phyloP scores from a whole-genome alignment of 2,113 vertebrate species.

The Syngnathoides biaculeatus region DNA sequence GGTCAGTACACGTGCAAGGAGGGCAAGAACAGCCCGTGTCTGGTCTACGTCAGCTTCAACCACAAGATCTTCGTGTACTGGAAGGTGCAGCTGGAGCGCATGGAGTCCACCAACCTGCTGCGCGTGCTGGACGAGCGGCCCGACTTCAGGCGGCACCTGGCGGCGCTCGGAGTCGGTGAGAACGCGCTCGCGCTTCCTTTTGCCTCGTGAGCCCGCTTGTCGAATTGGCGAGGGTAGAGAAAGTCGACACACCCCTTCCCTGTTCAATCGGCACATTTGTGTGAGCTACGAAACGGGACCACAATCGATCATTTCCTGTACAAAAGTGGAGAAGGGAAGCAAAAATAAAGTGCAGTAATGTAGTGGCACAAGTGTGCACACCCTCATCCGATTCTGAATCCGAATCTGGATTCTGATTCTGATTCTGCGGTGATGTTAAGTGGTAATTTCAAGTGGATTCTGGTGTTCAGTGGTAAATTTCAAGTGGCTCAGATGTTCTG shows the following conservation, averaged over 20 bases:
- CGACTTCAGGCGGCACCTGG: slow-evolving; percentile 73
- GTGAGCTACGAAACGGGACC: background rate
- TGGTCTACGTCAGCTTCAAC: slow-evolving; percentile 94
- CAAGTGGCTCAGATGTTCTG: too few species aligned
- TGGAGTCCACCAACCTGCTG: slow-evolving; percentile 91
- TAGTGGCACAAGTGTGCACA: too few species aligned
- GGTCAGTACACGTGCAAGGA: slow-evolving; percentile 94
- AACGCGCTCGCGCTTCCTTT: background rate
- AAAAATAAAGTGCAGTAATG: too few species aligned
- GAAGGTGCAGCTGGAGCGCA: slow-evolving; percentile 90
- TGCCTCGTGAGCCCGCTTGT: too few species aligned
- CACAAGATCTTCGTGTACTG: slow-evolving; percentile 97
- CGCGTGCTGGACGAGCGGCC: slow-evolving; percentile 82
- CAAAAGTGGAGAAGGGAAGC: too few species aligned
- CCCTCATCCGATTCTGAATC: too few species aligned
- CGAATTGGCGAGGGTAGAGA: background rate
- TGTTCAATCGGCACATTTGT: background rate
- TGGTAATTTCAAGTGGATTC: too few species aligned
- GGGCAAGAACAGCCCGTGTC: slow-evolving; percentile 87
- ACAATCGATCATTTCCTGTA: too few species aligned
- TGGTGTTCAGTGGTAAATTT: too few species aligned
- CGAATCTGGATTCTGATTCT: too few species aligned
- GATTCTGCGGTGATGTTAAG: too few species aligned
- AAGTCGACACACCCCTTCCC: background rate
- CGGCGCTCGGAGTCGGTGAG: slow-evolving; percentile 82